Evolutionary conservation across 1,140 invertebrate species (phyloP).

Genomic region (Aphaenogaster rudis): DNA sequence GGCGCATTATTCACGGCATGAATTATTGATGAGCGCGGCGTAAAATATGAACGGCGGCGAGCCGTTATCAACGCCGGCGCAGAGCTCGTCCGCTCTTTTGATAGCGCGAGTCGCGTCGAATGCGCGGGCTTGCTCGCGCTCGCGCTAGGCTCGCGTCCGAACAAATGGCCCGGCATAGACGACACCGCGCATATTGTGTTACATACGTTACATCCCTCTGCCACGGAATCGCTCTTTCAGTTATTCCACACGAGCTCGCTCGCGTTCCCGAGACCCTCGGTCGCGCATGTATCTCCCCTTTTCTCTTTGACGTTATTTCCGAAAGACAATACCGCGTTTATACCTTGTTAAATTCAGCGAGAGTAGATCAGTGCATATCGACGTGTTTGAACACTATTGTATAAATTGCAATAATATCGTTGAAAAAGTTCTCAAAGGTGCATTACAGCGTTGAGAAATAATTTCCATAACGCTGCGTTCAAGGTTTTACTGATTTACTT

Average conservation of each 20-base stretch:
- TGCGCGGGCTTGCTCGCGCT: conserved; percentile 5
- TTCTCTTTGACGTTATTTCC: neutral
- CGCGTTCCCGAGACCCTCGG: conserved; percentile 18
- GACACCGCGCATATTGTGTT: conserved; percentile 80
- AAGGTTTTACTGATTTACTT: neutral
- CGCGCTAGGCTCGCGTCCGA: conserved; percentile 25
- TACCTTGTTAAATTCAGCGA: neutral
- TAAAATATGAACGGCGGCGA: conserved; percentile 85
- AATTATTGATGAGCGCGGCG: conserved; percentile 86
- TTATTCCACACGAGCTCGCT: conserved; percentile 67
- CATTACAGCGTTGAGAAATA: conserved; percentile 13
- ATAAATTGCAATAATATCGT: conserved; percentile 5
- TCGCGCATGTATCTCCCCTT: neutral
- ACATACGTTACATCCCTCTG: conserved; percentile 73
- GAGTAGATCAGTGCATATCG: neutral
- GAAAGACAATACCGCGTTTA: conserved; percentile 2
- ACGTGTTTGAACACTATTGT: neutral
- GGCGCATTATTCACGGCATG: conserved; percentile 86
- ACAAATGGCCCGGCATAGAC: conserved; percentile 80
- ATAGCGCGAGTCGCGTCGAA: conserved; percentile 45
- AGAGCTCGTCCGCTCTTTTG: conserved; percentile 75
- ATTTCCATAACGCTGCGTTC: neutral
- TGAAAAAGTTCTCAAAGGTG: neutral
- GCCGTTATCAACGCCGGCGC: conserved; percentile 85
- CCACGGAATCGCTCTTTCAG: conserved; percentile 63